Evolutionary conservation across 2,113 vertebrate species (phyloP).

Genomic region (Pelodiscus sinensis): DNA sequence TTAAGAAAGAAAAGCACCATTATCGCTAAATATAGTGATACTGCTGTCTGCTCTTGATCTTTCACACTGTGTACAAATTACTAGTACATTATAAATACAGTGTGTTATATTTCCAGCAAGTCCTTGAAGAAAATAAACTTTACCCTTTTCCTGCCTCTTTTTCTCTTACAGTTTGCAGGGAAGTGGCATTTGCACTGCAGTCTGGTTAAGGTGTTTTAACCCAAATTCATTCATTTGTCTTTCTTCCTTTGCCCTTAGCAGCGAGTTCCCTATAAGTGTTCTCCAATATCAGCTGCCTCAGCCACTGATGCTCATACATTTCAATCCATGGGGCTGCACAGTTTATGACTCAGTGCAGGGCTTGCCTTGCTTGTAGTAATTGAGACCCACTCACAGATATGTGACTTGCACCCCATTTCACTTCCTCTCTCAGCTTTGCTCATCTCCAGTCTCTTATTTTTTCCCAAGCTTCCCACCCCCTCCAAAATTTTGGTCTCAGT

Average conservation of each 20-base stretch:
- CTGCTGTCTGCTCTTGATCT: constrained; percentile 41
- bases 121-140: constrained; percentile 49
- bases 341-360: not conserved
- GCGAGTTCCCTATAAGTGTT: constrained; percentile 7
- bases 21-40: constrained; percentile 76
- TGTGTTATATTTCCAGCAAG: constrained; percentile 45
- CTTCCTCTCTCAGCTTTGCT: not conserved
- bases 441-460: not conserved
- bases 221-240: constrained; percentile 39
- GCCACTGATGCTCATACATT: fast-evolving
- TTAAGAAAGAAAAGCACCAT: constrained; percentile 77
- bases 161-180: constrained; percentile 66
- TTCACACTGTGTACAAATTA: constrained; percentile 57
- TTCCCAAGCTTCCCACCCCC: not conserved
- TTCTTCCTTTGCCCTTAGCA: constrained; percentile 1
- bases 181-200: constrained; percentile 48
- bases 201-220: not conserved
- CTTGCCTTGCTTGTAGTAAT: not conserved
- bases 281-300: not conserved
- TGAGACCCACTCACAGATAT: not conserved
- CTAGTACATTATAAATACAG: constrained; percentile 46
- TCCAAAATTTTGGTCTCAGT: not conserved
- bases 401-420: not conserved
- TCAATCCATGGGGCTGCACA: not conserved
- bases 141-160: constrained; percentile 49